A percentile compares a stretch with the other conserved stretches of the same genome.
These are phyloP conservation scores for Tethea ocularis DNA, from an alignment of 2,888 invertebrate species.

Conservation along the genomic window DNA sequence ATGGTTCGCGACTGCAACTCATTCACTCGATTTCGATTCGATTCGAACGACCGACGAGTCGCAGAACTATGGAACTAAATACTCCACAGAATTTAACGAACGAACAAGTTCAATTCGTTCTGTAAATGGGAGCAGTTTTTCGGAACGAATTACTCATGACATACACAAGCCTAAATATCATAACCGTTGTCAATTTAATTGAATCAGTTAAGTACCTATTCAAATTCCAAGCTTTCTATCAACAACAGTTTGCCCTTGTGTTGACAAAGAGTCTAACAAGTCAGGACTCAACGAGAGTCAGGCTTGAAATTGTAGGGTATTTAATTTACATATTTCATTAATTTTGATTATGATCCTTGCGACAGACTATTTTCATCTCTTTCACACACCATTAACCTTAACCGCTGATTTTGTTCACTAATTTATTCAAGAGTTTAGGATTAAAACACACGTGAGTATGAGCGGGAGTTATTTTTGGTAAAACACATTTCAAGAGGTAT, in stretches of 20 bases:
- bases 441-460: constrained; percentile 1
- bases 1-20: too few relatives aligned
- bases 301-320: background rate
- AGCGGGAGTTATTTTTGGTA: background rate
- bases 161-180: too few relatives aligned
- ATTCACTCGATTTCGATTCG: too few relatives aligned
- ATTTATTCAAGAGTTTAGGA: background rate
- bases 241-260: background rate
- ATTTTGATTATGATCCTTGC: constrained; percentile 10
- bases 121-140: too few relatives aligned
- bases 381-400: background rate
- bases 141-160: too few relatives aligned
- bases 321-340: background rate
- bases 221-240: background rate
- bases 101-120: too few relatives aligned
- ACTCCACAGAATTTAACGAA: too few relatives aligned
- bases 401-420: constrained; percentile 1
- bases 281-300: background rate
- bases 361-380: constrained; percentile 15
- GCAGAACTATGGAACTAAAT: too few relatives aligned
- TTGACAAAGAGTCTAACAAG: constrained; percentile 4
- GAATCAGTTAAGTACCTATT: background rate
- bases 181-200: background rate
- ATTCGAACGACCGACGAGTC: too few relatives aligned
- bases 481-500: background rate